phyloP scores from a whole-genome alignment of 2,888 invertebrate species.

The Marasmarcha lunaedactyla region DNA sequence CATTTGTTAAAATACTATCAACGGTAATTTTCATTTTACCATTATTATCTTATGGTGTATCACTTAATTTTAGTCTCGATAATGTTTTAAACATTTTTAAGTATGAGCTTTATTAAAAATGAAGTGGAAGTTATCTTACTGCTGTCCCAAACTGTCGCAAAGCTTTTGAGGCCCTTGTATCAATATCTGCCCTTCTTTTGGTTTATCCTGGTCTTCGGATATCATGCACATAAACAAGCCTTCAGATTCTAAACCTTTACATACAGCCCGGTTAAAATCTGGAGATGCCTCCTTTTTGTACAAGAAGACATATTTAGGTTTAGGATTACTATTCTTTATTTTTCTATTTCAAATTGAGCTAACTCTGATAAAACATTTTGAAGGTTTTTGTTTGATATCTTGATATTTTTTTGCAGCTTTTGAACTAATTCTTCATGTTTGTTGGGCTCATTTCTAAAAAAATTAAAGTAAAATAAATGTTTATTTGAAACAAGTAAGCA shows the following conservation, averaged over 20 bases:
- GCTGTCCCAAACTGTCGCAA: conserved; percentile 66
- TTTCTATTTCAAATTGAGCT: conserved; percentile 76
- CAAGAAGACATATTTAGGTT: conserved; percentile 69
- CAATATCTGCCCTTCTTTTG: conserved; percentile 65
- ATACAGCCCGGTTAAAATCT: conserved; percentile 79
- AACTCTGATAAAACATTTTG: conserved; percentile 76
- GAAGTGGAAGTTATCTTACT: conserved; percentile 73
- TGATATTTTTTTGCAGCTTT: conserved; percentile 78
- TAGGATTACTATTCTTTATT: conserved; percentile 57
- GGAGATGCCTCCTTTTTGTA: conserved; percentile 82
- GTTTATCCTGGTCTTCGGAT: conserved; percentile 76
- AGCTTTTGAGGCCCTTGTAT: conserved; percentile 67
- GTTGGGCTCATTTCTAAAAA: conserved; percentile 74
- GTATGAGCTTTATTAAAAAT: too few relatives aligned
- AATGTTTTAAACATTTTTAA: too few relatives aligned
- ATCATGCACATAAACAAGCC: conserved; percentile 76
- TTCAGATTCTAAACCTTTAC: conserved; percentile 72
- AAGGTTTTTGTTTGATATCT: conserved; percentile 73
- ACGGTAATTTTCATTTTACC: not conserved
- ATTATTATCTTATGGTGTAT: too few relatives aligned
- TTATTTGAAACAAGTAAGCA: not conserved
- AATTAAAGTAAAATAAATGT: conserved; percentile 16
- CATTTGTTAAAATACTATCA: too few relatives aligned
- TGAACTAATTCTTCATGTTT: conserved; percentile 79
- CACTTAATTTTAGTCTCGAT: too few relatives aligned